A percentile compares a stretch with the other conserved stretches of the same genome.
phyloP scores from a whole-genome alignment of 2,113 vertebrate species.

The Hippocampus zosterae region DNA sequence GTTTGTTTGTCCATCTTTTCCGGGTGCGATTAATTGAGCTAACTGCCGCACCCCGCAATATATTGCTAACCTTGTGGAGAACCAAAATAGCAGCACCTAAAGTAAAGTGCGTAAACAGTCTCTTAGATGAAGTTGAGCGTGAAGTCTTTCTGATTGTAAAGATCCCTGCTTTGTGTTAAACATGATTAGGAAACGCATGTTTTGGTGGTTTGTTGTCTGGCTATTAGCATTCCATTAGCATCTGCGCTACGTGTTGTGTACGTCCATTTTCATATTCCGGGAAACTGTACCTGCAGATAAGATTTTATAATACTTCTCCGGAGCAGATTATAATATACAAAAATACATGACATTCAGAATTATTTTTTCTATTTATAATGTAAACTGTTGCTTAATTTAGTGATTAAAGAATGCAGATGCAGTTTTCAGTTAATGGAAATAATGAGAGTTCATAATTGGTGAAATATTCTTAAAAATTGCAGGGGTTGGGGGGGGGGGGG shows the following conservation, averaged over 20 bases:
- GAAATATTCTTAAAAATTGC: too few relatives aligned
- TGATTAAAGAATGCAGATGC: too few relatives aligned
- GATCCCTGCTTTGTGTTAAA: background rate
- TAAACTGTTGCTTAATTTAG: too few relatives aligned
- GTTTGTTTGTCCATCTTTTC: background rate
- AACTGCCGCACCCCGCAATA: background rate
- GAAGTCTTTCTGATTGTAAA: background rate
- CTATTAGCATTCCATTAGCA: background rate
- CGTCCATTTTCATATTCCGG: background rate
- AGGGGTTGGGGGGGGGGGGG: too few relatives aligned
- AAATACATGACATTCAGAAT: background rate
- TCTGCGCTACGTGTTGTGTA: background rate
- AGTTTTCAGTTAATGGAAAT: too few relatives aligned
- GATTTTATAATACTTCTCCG: background rate
- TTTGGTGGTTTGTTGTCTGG: background rate
- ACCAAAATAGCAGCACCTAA: slow-evolving; percentile 1
- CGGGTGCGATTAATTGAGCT: background rate
- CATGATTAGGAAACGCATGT: background rate
- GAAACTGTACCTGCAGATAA: background rate
- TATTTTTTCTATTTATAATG: background rate
- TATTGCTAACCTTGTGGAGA: background rate
- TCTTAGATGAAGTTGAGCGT: background rate
- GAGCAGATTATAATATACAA: background rate
- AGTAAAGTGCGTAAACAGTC: background rate
- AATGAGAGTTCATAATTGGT: too few relatives aligned